Conservation (phyloP, 2,113 vertebrate genomes). For the Tragelaphus buxtoni region DNA sequence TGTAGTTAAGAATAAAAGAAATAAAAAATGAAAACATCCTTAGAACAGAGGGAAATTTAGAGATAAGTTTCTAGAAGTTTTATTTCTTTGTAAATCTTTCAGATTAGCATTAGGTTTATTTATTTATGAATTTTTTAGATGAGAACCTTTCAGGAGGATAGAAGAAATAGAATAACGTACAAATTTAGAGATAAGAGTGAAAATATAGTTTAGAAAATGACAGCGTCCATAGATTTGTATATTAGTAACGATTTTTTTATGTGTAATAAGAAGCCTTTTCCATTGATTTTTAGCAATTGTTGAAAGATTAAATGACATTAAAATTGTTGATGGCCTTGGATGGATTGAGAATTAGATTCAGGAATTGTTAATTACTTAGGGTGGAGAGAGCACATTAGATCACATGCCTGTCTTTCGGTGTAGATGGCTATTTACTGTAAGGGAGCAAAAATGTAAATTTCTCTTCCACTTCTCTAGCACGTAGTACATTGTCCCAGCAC, state of each 20-base stretch:
- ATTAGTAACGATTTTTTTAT: background rate
- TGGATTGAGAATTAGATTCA: slow-evolving; percentile 39
- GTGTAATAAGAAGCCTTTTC: background rate
- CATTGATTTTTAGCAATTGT: slow-evolving; percentile 4
- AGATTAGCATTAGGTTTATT: slow-evolving; percentile 3
- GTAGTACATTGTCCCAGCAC: background rate
- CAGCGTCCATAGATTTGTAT: background rate
- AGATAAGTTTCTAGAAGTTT: background rate
- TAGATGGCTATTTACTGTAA: background rate
- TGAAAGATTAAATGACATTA: slow-evolving; percentile 42
- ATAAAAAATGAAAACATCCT: background rate
- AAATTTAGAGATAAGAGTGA: background rate
- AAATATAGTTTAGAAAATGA: slow-evolving; percentile 42
- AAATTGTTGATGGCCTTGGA: background rate
- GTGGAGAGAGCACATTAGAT: background rate
- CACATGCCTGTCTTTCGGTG: background rate
- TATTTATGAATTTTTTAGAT: slow-evolving; percentile 21
- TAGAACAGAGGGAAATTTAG: background rate
- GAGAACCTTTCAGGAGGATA: background rate
- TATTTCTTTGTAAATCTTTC: background rate
- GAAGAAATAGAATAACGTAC: background rate
- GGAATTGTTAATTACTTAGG: slow-evolving; percentile 23
- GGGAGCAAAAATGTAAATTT: background rate
- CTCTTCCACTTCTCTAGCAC: background rate
- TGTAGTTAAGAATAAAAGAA: slow-evolving; percentile 10